phyloP scores from a whole-genome alignment of 2,113 vertebrate genomes.

The Pterocles orientalis region DNA sequence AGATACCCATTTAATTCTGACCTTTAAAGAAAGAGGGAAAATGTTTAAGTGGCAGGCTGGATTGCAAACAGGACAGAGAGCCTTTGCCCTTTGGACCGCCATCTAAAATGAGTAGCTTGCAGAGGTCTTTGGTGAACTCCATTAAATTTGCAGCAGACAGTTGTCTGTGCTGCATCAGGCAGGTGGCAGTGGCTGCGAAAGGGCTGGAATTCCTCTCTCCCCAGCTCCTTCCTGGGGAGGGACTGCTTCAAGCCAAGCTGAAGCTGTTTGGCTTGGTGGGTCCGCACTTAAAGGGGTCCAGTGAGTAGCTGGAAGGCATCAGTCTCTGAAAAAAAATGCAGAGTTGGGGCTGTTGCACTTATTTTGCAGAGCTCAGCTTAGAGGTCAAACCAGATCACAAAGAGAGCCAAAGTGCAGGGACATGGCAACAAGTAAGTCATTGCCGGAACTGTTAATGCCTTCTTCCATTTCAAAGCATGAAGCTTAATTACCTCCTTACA shows the following conservation, averaged over 20 bases:
- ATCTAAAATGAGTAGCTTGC: not conserved
- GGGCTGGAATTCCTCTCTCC: not conserved
- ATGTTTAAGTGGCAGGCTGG: not conserved
- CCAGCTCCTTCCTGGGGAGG: not conserved
- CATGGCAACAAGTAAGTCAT: not conserved
- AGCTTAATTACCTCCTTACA: conserved; percentile 12
- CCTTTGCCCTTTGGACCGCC: not conserved
- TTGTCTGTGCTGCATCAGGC: not conserved
- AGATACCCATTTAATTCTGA: conserved; percentile 34
- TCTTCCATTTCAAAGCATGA: conserved; percentile 7
- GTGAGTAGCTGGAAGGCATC: not conserved
- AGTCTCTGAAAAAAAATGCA: not conserved
- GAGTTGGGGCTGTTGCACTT: not conserved
- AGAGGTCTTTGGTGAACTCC: not conserved
- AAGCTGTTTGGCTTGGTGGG: not conserved
- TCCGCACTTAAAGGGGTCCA: not conserved
- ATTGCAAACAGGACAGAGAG: not conserved
- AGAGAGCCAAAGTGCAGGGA: not conserved
- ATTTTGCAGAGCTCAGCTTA: not conserved
- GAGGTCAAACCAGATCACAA: not conserved
- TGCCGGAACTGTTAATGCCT: not conserved
- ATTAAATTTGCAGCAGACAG: not conserved
- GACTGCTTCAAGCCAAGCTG: not conserved
- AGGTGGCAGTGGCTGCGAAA: not conserved
- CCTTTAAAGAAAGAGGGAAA: not conserved